A percentile compares a stretch with the other conserved stretches of the same genome.
phyloP scores from a whole-genome alignment of 2,888 invertebrate species.

The Galeruca laticollis region DNA sequence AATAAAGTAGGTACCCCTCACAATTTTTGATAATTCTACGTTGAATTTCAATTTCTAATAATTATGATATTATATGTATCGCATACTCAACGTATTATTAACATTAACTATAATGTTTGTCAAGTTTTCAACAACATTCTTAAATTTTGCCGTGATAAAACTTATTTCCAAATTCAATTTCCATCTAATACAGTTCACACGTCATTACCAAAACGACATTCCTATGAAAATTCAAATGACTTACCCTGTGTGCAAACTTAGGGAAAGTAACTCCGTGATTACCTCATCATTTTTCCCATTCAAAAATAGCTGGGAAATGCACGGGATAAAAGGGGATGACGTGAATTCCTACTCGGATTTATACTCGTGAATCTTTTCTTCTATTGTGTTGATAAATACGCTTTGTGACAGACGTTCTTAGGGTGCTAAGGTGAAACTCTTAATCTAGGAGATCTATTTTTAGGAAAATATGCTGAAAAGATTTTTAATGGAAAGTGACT shows the following conservation, averaged over 20 bases:
- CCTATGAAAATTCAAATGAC: constrained; percentile 2
- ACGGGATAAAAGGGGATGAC: constrained; percentile 22
- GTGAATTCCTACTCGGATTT: constrained; percentile 27
- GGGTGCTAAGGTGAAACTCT: background rate
- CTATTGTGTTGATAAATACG: constrained; percentile 16
- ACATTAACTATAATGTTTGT: no score
- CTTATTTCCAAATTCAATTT: background rate
- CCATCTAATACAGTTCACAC: background rate
- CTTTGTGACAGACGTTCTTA: background rate
- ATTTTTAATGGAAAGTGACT: background rate
- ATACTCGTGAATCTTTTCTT: constrained; percentile 30
- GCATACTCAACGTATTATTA: no score
- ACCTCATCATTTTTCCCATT: constrained; percentile 27
- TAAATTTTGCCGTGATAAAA: background rate
- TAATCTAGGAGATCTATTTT: background rate
- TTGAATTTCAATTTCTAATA: no score
- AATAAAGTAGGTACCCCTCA: no score
- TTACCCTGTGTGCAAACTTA: constrained; percentile 14
- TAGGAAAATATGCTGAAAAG: background rate
- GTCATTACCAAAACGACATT: background rate
- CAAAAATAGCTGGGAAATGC: background rate
- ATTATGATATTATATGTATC: no score
- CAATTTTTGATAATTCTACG: no score
- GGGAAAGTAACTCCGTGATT: constrained; percentile 14
- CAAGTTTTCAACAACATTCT: background rate